Evolutionary conservation across 2,113 vertebrate species (phyloP).

Genomic region (Cisticola juncidis): DNA sequence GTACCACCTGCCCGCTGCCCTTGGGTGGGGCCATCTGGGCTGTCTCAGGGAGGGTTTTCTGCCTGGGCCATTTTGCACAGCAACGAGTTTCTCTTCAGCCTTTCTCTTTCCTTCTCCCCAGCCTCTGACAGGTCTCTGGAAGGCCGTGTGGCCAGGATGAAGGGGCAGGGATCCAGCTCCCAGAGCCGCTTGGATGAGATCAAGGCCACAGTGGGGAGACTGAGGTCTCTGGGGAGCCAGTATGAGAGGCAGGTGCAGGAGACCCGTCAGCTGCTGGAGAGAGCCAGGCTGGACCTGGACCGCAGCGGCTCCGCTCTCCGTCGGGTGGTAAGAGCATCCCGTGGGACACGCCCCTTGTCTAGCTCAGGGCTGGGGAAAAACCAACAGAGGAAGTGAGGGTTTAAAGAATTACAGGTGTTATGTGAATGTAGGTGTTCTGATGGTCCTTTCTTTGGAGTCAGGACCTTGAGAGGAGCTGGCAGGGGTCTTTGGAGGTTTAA

Average conservation of each 20-base stretch:
- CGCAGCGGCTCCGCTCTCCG: constrained; percentile 56
- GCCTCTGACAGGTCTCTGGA: constrained; percentile 74
- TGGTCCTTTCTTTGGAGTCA: not conserved
- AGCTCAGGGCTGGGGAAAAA: not conserved
- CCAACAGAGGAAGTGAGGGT: not conserved
- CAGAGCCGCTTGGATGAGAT: constrained; percentile 69
- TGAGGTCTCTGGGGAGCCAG: constrained; percentile 57
- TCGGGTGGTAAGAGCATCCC: constrained; percentile 65
- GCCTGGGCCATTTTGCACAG: not conserved
- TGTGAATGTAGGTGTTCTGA: not conserved
- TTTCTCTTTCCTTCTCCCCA: constrained; percentile 23
- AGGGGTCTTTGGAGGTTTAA: not conserved
- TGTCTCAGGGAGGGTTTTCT: not conserved
- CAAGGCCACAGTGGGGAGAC: not conserved
- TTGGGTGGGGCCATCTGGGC: not conserved
- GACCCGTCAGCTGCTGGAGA: constrained; percentile 64
- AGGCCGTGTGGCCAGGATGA: constrained; percentile 69
- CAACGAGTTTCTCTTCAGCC: not conserved
- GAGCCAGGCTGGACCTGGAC: constrained; percentile 74
- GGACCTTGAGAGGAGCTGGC: not conserved
- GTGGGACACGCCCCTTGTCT: rapidly evolving
- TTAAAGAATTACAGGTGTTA: not conserved
- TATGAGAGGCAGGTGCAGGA: constrained; percentile 71
- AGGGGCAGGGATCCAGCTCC: constrained; percentile 60
- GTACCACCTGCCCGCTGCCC: not conserved